phyloP scores from a whole-genome alignment of 2,113 vertebrate species.

The Cynocephalus volans region DNA sequence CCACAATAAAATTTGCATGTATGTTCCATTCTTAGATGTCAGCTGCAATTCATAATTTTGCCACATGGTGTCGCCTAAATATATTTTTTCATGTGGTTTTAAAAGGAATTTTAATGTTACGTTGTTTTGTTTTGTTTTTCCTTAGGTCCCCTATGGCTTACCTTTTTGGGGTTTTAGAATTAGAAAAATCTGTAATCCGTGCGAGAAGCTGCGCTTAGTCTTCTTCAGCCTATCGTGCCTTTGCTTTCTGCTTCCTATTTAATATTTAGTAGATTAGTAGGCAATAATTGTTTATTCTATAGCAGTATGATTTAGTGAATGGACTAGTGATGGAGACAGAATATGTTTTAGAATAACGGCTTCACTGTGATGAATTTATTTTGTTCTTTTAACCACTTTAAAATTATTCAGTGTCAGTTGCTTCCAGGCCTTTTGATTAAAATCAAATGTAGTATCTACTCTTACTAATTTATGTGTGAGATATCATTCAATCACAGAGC shows the following conservation, averaged over 20 bases:
- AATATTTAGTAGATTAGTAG: slow-evolving; percentile 11
- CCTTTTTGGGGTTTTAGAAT: neutral
- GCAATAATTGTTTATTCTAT: neutral
- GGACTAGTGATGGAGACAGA: neutral
- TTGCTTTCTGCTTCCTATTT: slow-evolving; percentile 54
- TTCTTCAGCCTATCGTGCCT: neutral
- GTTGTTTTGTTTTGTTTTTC: neutral
- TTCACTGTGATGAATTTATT: slow-evolving; percentile 64
- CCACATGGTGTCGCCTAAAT: slow-evolving; percentile 83
- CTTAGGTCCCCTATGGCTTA: neutral
- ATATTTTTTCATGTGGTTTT: neutral
- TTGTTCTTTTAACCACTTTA: slow-evolving; percentile 36
- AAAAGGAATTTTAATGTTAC: slow-evolving; percentile 1
- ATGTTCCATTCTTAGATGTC: slow-evolving; percentile 39
- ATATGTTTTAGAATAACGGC: slow-evolving; percentile 39
- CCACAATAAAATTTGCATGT: neutral
- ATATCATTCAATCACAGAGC: neutral
- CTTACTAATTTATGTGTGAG: neutral
- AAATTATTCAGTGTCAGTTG: slow-evolving; percentile 46
- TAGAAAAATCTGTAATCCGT: neutral
- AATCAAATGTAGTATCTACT: neutral
- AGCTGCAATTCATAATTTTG: slow-evolving; percentile 68
- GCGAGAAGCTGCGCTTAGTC: neutral
- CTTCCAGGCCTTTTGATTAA: slow-evolving; percentile 12
- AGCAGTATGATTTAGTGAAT: neutral